A percentile compares a stretch with the other conserved stretches of the same genome.
Evolutionary conservation across 92 coral and sea anemone species (phyloP).

Genomic region (Porites evermanni): DNA sequence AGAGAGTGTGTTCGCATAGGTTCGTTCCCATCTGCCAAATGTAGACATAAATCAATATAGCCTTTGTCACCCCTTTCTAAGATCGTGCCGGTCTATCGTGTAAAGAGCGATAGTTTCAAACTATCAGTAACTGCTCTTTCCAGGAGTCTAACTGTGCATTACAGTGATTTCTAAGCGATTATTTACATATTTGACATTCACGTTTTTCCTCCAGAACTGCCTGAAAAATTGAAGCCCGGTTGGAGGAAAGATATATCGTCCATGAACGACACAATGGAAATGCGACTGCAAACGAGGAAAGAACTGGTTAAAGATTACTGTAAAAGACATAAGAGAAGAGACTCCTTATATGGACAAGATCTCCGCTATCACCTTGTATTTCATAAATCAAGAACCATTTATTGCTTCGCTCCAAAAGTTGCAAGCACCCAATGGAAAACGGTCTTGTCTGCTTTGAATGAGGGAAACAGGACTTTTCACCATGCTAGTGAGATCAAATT

Average conservation of each 20-base stretch:
- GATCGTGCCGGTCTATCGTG: too few relatives aligned
- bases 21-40: too few relatives aligned
- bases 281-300: conserved; percentile 1
- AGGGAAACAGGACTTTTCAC: neutral
- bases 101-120: too few relatives aligned
- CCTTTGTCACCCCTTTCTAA: too few relatives aligned
- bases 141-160: too few relatives aligned
- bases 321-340: conserved; percentile 13
- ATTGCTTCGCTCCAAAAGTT: conserved; percentile 42
- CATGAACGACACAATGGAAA: neutral
- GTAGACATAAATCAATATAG: too few relatives aligned
- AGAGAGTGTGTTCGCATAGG: too few relatives aligned
- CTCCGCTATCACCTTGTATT: conserved; percentile 34
- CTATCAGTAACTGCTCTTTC: too few relatives aligned
- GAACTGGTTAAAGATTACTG: conserved; percentile 28
- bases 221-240: neutral
- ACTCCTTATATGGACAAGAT: conserved; percentile 12
- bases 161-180: too few relatives aligned
- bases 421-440: conserved; percentile 42
- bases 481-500: neutral
- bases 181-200: too few relatives aligned
- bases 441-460: conserved; percentile 2
- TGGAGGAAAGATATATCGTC: neutral
- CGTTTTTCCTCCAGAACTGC: neutral
- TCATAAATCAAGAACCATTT: conserved; percentile 25